Evolutionary conservation across 2,113 vertebrate species (phyloP).

Genomic region (Crotalus tigris): DNA sequence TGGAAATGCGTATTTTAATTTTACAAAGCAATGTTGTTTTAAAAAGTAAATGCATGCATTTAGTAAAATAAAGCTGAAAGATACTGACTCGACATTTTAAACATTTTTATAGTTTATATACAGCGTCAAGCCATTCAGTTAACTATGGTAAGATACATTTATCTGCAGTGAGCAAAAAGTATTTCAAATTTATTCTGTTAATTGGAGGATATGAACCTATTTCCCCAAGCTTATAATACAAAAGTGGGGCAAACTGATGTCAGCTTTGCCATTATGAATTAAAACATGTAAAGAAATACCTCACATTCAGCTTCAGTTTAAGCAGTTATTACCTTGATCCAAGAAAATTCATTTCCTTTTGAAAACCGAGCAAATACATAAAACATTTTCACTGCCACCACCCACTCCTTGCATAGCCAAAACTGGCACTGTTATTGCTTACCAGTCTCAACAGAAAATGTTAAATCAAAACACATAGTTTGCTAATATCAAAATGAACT

Average conservation of each 20-base stretch:
- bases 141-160: slow-evolving; percentile 60
- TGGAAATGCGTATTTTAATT: slow-evolving; percentile 49
- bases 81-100: slow-evolving; percentile 59
- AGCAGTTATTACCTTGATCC: slow-evolving; percentile 13
- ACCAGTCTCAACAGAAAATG: slow-evolving; percentile 51
- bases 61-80: slow-evolving; percentile 61
- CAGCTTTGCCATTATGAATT: slow-evolving; percentile 4
- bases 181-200: neutral
- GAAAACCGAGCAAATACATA: slow-evolving; percentile 36
- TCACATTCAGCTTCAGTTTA: neutral
- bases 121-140: slow-evolving; percentile 55
- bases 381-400: slow-evolving; percentile 53
- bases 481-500: slow-evolving; percentile 10
- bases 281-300: slow-evolving; percentile 16
- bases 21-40: slow-evolving; percentile 58
- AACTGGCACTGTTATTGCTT: slow-evolving; percentile 55
- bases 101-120: slow-evolving; percentile 50
- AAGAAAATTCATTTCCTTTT: slow-evolving; percentile 29
- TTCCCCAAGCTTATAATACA: slow-evolving; percentile 2
- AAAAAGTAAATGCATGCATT: slow-evolving; percentile 51
- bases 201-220: neutral
- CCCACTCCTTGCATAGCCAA: slow-evolving; percentile 60
- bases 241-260: slow-evolving; percentile 7
- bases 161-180: slow-evolving; percentile 35
- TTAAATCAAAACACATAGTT: slow-evolving; percentile 30